phyloP scores from a whole-genome alignment of 2,888 invertebrate species.

The Amphipoea oculea region DNA sequence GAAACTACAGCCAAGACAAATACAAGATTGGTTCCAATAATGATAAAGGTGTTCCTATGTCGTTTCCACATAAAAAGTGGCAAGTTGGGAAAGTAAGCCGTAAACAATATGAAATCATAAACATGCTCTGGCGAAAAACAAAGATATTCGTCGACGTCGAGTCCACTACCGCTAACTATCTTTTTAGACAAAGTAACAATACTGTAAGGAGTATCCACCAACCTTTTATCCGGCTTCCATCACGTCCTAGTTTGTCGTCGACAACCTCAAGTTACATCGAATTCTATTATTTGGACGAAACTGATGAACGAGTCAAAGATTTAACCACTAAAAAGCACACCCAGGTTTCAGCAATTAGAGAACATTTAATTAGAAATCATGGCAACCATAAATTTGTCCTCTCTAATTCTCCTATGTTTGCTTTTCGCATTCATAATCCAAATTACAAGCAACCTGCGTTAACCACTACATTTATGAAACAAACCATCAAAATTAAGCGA shows the following conservation, averaged over 20 bases:
- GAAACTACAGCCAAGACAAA: conserved; percentile 41
- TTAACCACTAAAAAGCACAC: conserved; percentile 22
- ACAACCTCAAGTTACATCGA: conserved; percentile 83
- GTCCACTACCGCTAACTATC: conserved; percentile 52
- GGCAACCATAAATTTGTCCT: conserved; percentile 44
- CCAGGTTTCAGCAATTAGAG: conserved; percentile 14
- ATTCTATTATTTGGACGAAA: conserved; percentile 84
- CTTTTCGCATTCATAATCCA: conserved; percentile 67
- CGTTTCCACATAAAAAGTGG: conserved; percentile 68
- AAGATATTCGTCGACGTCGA: conserved; percentile 74
- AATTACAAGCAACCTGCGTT: conserved; percentile 37
- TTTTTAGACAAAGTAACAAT: conserved; percentile 32
- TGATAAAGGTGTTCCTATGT: conserved; percentile 19
- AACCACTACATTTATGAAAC: conserved; percentile 46
- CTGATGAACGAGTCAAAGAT: conserved; percentile 64
- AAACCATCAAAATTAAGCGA: conserved; percentile 34
- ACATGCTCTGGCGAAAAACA: conserved; percentile 81
- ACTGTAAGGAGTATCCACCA: conserved; percentile 34
- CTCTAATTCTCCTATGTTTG: conserved; percentile 64
- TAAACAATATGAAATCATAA: conserved; percentile 82
- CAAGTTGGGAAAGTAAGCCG: conserved; percentile 76
- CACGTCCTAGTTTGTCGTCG: conserved; percentile 24
- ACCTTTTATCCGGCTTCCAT: conserved; percentile 40
- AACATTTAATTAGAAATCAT: conserved; percentile 29
- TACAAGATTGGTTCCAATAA: conserved; percentile 20